Conservation (phyloP, 2,797 vertebrate species). For the Echeneis naucrates region DNA sequence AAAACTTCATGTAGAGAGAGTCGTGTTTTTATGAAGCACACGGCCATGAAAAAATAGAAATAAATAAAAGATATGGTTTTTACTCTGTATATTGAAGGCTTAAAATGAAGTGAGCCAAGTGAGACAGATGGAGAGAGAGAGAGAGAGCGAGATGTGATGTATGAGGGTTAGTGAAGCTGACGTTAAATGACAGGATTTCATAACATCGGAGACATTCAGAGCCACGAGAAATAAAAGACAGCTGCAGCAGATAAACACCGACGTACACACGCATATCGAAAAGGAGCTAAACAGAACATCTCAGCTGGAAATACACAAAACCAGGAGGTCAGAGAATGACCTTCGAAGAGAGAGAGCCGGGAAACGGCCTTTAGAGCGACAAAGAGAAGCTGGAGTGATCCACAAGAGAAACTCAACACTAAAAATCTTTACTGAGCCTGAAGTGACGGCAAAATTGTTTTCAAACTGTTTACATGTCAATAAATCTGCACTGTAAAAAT, state of each 20-base stretch:
- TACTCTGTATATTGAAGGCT: background rate
- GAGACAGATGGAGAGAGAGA: conserved; percentile 5
- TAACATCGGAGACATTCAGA: conserved; percentile 36
- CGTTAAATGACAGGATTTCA: conserved; percentile 25
- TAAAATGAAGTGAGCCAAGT: background rate
- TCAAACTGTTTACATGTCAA: no score
- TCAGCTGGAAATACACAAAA: background rate
- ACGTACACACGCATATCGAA: conserved; percentile 7
- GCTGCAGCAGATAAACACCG: conserved; percentile 23
- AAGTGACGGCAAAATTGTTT: no score
- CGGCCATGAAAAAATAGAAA: background rate
- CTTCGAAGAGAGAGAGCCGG: conserved; percentile 1
- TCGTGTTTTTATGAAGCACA: background rate
- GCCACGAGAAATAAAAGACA: conserved; percentile 16
- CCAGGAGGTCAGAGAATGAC: no score
- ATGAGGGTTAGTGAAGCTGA: conserved; percentile 13
- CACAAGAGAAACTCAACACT: conserved; percentile 10
- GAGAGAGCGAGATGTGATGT: conserved; percentile 11
- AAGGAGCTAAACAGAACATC: background rate
- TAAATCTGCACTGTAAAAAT: no score
- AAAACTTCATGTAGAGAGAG: background rate
- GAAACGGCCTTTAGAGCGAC: conserved; percentile 35
- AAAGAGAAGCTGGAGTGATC: conserved; percentile 45
- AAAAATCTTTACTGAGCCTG: background rate
- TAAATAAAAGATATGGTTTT: no score